These are phyloP conservation scores for Tiliacea citrago DNA, from an alignment of 2,888 invertebrate species.

Conservation along the genomic window DNA sequence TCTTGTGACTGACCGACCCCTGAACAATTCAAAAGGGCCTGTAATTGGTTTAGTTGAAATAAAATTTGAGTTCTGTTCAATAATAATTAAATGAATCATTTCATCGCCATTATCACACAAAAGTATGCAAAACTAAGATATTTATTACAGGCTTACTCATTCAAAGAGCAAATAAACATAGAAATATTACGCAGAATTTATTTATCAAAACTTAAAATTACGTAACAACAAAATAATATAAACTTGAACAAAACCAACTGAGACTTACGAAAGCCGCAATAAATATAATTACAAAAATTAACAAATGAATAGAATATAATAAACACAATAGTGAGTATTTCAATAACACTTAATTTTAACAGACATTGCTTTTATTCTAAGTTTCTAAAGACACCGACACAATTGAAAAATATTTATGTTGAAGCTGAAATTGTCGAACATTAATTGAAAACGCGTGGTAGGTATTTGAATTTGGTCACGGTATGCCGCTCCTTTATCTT, in stretches of 20 bases:
- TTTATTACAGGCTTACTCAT: neutral
- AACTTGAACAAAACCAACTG: constrained; percentile 53
- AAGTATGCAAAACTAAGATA: neutral
- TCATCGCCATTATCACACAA: neutral
- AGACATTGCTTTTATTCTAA: constrained; percentile 32
- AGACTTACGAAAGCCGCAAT: constrained; percentile 24
- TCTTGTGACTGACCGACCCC: too few species aligned
- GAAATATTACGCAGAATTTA: constrained; percentile 50
- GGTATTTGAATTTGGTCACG: constrained; percentile 63
- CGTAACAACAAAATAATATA: constrained; percentile 43
- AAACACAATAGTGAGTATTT: constrained; percentile 50
- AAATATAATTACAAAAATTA: constrained; percentile 47
- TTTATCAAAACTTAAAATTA: constrained; percentile 46
- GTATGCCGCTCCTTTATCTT: constrained; percentile 49
- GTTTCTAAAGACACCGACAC: constrained; percentile 30
- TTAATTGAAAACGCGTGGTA: constrained; percentile 55
- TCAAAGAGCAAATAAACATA: constrained; percentile 14
- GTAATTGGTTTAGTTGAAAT: too few species aligned
- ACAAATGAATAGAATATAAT: constrained; percentile 55
- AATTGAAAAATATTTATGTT: constrained; percentile 32
- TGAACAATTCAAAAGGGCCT: too few species aligned
- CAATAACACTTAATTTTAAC: constrained; percentile 55
- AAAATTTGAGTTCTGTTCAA: neutral
- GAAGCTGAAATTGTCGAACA: constrained; percentile 58
- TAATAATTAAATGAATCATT: neutral